Base-by-base conservation (phyloP, 92 coral and sea anemone species). In the Epizoanthus illoricatus region DNA sequence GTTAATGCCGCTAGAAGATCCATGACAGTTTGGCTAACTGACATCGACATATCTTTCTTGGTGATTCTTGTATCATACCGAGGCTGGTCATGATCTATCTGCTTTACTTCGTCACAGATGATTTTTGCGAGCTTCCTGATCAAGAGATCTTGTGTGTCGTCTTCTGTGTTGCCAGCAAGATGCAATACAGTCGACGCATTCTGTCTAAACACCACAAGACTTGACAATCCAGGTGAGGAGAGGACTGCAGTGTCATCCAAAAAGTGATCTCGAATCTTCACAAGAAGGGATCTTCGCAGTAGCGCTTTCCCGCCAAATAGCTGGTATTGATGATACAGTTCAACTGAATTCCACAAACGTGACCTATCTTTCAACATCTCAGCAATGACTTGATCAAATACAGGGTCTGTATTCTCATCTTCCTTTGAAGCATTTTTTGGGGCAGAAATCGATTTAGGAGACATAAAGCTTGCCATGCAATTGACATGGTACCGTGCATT, bases 271-370 rank as follows among this genome's bases (percentile, higher is more conserved):
- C 62, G 41, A 75, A 88, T 71, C 21, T 52, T 40, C 33, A 33
- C 49, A 62, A 91, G 71, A 47, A 91, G 86, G 36, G 88, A 72
- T 33, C 89, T 62, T 71, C 81, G 84, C 3, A 55, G 15, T 5
- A 88, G 60, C 5, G 16, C 85, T 73, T 72, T 85, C 28, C 90
- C 91, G 7, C 94, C 94, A 69, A 47, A 58, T n/a, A 65, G 81
- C 80, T 88, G 83, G 83, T 87, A 85, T 78, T 57, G 91, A 75
- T 36, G 55, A 62, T 69, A 72, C 24, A 90, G 67, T 42, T 88
- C 92, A 69, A 72, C 73, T n/a, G 92, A 83, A 69, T 88, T 90
- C 94, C 94, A 90, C 76, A 90, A 21, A 65, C 88, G 65, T 86
- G 90, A 83, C 60, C 28, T 88, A 67, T 91, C 88, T 57, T 74